A percentile compares a stretch with the other conserved stretches of the same genome.
These are phyloP conservation scores for Pycnomerus fuliginosus DNA, from an alignment of 2,888 invertebrate genomes.

Conservation along the genomic window DNA sequence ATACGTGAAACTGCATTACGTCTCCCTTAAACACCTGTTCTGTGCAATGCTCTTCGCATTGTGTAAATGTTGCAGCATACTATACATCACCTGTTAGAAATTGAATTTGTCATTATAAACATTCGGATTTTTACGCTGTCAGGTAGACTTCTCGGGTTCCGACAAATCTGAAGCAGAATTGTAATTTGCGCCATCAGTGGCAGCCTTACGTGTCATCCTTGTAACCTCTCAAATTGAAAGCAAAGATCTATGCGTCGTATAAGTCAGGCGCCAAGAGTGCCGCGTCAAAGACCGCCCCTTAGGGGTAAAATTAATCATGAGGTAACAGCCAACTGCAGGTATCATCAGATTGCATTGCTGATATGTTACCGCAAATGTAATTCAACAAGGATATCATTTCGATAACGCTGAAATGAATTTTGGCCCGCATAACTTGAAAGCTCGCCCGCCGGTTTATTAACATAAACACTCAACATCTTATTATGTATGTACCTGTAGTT, in stretches of 20 bases:
- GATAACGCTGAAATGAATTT: too few relatives aligned
- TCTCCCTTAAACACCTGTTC: conserved; percentile 32
- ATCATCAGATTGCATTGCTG: conserved; percentile 21
- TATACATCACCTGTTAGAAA: conserved; percentile 1
- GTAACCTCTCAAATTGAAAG: conserved; percentile 34
- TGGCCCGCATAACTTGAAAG: too few relatives aligned
- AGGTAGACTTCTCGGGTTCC: conserved; percentile 7
- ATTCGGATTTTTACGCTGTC: conserved; percentile 3
- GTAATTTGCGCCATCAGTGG: conserved; percentile 22
- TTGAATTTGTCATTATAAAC: neutral
- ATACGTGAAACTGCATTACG: conserved; percentile 32
- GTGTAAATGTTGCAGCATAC: conserved; percentile 6
- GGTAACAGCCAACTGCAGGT: conserved; percentile 26
- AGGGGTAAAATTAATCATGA: conserved; percentile 30
- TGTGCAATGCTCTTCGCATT: conserved; percentile 2
- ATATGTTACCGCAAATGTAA: conserved; percentile 1
- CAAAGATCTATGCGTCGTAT: conserved; percentile 39
- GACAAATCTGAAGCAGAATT: conserved; percentile 12
- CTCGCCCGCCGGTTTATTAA: too few relatives aligned
- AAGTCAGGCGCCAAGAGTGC: conserved; percentile 35
- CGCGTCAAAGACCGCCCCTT: conserved; percentile 29
- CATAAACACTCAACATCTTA: too few relatives aligned
- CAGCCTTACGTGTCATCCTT: conserved; percentile 18
- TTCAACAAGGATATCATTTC: too few relatives aligned
- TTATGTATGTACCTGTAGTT: too few relatives aligned